Evolutionary conservation across 2,113 vertebrate genomes (phyloP).

Genomic region (Tychaedon coryphoeus): DNA sequence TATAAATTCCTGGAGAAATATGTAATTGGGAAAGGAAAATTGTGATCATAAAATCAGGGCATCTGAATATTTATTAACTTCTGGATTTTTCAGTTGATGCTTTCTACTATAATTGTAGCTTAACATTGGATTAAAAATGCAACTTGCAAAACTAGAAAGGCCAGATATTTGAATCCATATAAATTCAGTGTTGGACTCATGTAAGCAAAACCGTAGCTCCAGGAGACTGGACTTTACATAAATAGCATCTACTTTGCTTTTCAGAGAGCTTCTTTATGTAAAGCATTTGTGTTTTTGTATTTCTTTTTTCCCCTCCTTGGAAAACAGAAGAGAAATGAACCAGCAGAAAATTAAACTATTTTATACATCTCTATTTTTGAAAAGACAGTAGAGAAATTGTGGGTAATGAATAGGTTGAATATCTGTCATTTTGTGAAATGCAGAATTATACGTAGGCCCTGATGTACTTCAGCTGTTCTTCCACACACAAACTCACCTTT

Average conservation of each 20-base stretch:
- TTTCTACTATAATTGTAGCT: neutral
- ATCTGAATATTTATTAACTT: conserved; percentile 27
- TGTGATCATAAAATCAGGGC: neutral
- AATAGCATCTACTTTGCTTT: neutral
- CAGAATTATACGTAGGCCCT: neutral
- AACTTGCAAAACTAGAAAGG: neutral
- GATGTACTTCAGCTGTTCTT: conserved; percentile 1
- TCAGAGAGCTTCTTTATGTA: neutral
- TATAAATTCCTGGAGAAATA: conserved; percentile 49
- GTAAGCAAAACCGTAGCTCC: neutral
- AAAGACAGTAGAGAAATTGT: conserved; percentile 4
- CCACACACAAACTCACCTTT: neutral
- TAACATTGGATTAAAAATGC: neutral
- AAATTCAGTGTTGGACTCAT: neutral
- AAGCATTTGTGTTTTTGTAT: neutral
- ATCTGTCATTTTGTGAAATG: neutral
- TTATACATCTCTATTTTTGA: neutral
- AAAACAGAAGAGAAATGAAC: neutral
- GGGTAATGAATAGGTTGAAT: neutral
- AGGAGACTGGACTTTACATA: neutral
- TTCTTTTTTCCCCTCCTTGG: neutral
- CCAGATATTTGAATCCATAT: neutral
- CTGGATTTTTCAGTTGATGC: neutral
- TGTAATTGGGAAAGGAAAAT: conserved; percentile 17
- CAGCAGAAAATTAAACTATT: neutral